A percentile compares a stretch with the other conserved stretches of the same genome.
Evolutionary conservation across 2,113 vertebrate genomes (phyloP).

Genomic region (Percopsis transmontana): DNA sequence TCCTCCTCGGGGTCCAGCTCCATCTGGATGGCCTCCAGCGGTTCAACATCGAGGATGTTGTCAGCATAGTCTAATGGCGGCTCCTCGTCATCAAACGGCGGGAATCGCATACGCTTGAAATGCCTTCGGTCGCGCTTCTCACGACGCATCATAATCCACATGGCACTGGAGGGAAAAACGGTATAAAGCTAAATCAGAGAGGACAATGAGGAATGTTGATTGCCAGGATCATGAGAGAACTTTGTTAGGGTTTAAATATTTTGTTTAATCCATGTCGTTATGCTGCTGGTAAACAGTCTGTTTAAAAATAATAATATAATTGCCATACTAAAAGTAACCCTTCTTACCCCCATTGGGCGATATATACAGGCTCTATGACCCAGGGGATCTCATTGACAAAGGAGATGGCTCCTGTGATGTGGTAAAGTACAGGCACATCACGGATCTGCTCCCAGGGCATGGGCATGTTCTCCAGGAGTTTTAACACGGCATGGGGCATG

Average conservation of each 20-base stretch:
- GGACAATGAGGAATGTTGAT: not conserved
- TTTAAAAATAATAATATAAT: too few species aligned
- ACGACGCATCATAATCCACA: slow-evolving; percentile 99
- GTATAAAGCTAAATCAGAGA: not conserved
- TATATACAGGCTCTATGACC: slow-evolving; percentile 98
- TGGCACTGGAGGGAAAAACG: slow-evolving; percentile 77
- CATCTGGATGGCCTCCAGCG: slow-evolving; percentile 96
- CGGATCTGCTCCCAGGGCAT: slow-evolving; percentile 99
- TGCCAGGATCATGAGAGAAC: too few species aligned
- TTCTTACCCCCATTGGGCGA: slow-evolving; percentile 96
- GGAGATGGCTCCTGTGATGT: slow-evolving; percentile 98
- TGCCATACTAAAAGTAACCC: too few species aligned
- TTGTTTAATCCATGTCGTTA: too few species aligned
- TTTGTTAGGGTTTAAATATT: too few species aligned
- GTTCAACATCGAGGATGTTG: slow-evolving; percentile 97
- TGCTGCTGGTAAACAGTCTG: too few species aligned
- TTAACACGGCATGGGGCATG: slow-evolving; percentile 98
- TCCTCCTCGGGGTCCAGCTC: slow-evolving; percentile 96
- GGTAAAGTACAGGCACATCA: slow-evolving; percentile 95
- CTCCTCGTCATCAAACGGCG: slow-evolving; percentile 96
- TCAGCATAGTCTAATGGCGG: slow-evolving; percentile 97
- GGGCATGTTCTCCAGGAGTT: slow-evolving; percentile 98
- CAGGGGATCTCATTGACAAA: slow-evolving; percentile 99
- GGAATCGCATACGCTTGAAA: slow-evolving; percentile 98
- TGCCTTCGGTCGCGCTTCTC: slow-evolving; percentile 96